Evolutionary conservation across 2,797 vertebrate species (phyloP), one percentile per base, ranked within the genome.

Genomic region (Sebastes umbrosus): DNA sequence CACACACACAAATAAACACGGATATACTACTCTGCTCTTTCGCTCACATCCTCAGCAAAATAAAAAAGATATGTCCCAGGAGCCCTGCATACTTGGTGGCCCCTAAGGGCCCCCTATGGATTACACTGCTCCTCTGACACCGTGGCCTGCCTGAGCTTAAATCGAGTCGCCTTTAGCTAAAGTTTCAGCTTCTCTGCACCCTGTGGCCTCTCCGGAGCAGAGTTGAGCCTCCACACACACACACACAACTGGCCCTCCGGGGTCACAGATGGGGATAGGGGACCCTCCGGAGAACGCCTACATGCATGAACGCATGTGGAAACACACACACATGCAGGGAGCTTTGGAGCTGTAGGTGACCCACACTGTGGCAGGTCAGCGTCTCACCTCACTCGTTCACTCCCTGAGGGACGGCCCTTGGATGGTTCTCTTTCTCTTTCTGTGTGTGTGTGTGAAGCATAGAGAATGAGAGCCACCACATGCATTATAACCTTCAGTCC

Each of bases 131-230:
- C 87, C 84, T 70, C 88, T 89, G 91, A 92, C 89, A 93, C 83
- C 22, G 58, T 82, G 88, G 87, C 88, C 88, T 75, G 84, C 70
- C 81, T 67, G 82, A 69, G 85, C 88, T 89, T 84, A 86, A 83
- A 81, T 68, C 46, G 69, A 90, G 89, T 87, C 84, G 67, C 86
- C 87, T 84, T 80, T 85, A 88, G 90, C 90, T 94, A 87, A 89
- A 89, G 92, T 94, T 94, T 93, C 93, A 93, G 86, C 75, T 87
- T 91, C 75, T 32, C 36, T 87, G 84, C 85, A 73, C 87, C 83
- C 80, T 82, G 68, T 87, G 90, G 87, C 90, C 91, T 86, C 84
- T 74, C 29, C 5, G 32, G 87, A 88, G 86, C 83, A 88, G 82
- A 91, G 89, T 90, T 85, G 78, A 91, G 80, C 59, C 79, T 67